phyloP scores from a whole-genome alignment of 2,797 vertebrate genomes.

The Gallinago solitaria region DNA sequence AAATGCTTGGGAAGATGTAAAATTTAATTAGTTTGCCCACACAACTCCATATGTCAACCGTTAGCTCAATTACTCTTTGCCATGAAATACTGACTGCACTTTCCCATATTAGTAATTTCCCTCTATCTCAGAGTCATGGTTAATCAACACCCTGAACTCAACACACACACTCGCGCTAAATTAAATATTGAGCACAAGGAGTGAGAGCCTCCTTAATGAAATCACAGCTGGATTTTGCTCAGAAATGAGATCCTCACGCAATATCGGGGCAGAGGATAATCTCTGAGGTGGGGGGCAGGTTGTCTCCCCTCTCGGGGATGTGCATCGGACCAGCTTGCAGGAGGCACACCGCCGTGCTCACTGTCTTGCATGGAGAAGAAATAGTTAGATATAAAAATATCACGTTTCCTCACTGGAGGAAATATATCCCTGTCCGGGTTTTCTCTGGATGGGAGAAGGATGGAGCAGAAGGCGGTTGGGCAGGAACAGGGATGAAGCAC shows the following conservation, averaged over 20 bases:
- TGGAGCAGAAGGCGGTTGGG: neutral
- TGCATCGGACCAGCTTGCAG: neutral
- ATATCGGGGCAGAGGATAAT: neutral
- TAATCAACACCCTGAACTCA: slow-evolving; percentile 68
- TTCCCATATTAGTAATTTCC: slow-evolving; percentile 35
- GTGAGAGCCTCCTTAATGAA: slow-evolving; percentile 28
- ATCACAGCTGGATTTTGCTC: slow-evolving; percentile 41
- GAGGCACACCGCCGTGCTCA: fast-evolving
- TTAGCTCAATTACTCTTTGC: slow-evolving; percentile 72
- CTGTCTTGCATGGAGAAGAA: fast-evolving
- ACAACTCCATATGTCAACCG: slow-evolving; percentile 77
- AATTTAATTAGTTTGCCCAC: slow-evolving; percentile 78
- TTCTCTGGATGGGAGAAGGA: neutral
- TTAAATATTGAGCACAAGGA: slow-evolving; percentile 50
- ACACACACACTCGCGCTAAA: neutral
- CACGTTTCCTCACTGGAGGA: neutral
- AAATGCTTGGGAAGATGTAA: slow-evolving; percentile 72
- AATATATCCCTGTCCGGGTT: neutral
- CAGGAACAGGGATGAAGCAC: neutral
- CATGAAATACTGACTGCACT: slow-evolving; percentile 61
- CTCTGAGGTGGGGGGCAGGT: neutral
- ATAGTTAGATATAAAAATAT: neutral
- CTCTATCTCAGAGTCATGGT: slow-evolving; percentile 27
- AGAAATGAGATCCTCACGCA: neutral
- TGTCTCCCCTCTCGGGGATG: neutral